A percentile compares a stretch with the other conserved stretches of the same genome.
Conservation (phyloP, 1,140 invertebrate genomes). For the Drosophila athabasca region DNA sequence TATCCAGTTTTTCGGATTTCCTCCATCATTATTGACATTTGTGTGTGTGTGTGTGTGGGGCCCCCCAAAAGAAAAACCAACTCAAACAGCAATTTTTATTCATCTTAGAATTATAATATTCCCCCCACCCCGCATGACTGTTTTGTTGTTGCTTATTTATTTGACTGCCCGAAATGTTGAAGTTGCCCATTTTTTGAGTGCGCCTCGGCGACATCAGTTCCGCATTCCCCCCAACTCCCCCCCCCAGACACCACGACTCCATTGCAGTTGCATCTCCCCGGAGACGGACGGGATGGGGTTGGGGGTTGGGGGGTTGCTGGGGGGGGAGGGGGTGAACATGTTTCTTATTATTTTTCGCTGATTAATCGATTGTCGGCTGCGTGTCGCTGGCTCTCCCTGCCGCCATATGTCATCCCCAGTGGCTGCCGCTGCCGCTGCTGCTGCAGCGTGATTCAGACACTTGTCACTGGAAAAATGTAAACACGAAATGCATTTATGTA, state of each 20-base stretch:
- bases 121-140: constrained; percentile 9
- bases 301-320: constrained; percentile 6
- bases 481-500: constrained; percentile 80
- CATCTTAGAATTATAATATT: constrained; percentile 41
- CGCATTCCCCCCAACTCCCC: constrained; percentile 43
- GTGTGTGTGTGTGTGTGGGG: constrained; percentile 14
- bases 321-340: constrained; percentile 48
- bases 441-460: constrained; percentile 75
- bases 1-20: constrained; percentile 1
- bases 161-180: constrained; percentile 67
- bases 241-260: neutral
- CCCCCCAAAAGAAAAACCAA: constrained; percentile 1
- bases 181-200: constrained; percentile 66
- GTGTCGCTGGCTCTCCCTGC: constrained; percentile 73
- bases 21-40: constrained; percentile 3
- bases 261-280: constrained; percentile 51
- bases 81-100: constrained; percentile 46
- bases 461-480: constrained; percentile 82
- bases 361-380: constrained; percentile 81
- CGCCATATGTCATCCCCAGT: constrained; percentile 71
- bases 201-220: constrained; percentile 53
- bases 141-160: constrained; percentile 46
- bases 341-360: constrained; percentile 81
- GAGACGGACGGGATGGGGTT: neutral
- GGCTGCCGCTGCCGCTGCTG: constrained; percentile 1